Conservation (phyloP, 2,888 invertebrate species). For the Idaea straminata region DNA sequence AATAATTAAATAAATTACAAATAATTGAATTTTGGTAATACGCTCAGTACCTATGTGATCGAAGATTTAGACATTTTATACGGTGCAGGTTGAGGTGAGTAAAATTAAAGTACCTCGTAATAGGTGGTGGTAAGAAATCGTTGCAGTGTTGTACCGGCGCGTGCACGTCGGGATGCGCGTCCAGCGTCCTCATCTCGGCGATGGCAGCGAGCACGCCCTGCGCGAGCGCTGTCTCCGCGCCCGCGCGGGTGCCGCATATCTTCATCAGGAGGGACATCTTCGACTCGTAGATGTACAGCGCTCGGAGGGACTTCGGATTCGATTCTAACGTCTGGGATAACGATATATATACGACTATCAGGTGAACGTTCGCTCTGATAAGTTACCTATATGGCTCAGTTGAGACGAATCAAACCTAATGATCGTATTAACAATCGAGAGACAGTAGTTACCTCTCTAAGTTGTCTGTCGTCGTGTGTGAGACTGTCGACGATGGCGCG, state of each 20-base stretch:
- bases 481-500: constrained; percentile 91
- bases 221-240: constrained; percentile 86
- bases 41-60: no score
- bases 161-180: constrained; percentile 85
- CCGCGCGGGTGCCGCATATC: constrained; percentile 83
- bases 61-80: no score
- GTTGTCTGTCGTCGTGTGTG: constrained; percentile 85
- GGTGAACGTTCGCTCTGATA: no score
- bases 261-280: constrained; percentile 90
- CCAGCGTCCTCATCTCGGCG: constrained; percentile 85
- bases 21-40: no score
- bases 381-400: no score
- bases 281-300: constrained; percentile 92
- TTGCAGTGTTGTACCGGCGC: constrained; percentile 34
- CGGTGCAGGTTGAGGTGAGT: no score
- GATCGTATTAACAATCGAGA: not conserved
- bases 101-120: constrained; percentile 42
- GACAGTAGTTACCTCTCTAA: constrained; percentile 68
- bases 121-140: constrained; percentile 57
- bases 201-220: constrained; percentile 85
- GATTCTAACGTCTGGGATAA: constrained; percentile 79
- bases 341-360: no score
- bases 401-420: no score
- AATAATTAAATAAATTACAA: no score
- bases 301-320: constrained; percentile 84